Conservation (phyloP, 2,888 invertebrate genomes). For the Deilephila elpenor region DNA sequence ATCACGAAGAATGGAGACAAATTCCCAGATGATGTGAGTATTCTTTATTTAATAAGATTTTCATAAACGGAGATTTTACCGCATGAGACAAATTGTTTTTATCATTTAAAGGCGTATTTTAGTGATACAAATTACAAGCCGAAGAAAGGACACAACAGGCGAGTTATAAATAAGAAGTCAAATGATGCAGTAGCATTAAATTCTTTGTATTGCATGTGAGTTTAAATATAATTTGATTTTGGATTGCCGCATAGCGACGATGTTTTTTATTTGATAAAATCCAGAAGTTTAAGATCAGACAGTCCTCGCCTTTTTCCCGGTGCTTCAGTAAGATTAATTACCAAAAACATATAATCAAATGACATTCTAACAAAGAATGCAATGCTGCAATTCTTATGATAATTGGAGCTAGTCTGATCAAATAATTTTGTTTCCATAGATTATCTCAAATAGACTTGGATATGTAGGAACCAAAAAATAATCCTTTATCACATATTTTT, state of each 20-base stretch:
- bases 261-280: background rate
- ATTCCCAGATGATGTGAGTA: conserved; percentile 88
- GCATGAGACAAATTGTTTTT: conserved; percentile 12
- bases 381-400: too few relatives aligned
- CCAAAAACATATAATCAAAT: too few relatives aligned
- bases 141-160: background rate
- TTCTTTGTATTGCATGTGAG: background rate
- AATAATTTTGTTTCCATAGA: too few relatives aligned
- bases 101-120: background rate
- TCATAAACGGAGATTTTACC: conserved; percentile 2
- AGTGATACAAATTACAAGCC: background rate
- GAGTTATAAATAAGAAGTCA: conserved; percentile 32
- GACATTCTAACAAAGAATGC: too few relatives aligned
- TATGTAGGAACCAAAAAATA: too few relatives aligned
- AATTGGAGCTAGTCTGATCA: too few relatives aligned
- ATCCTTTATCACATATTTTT: too few relatives aligned
- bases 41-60: conserved; percentile 4
- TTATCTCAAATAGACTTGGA: too few relatives aligned
- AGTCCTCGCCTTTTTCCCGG: background rate
- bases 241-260: background rate
- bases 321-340: too few relatives aligned
- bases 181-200: conserved; percentile 54
- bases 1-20: conserved; percentile 77
- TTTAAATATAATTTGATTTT: conserved; percentile 29
- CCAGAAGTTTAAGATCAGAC: background rate